Base-by-base conservation (phyloP, 2,888 invertebrate species). In the Pomacea canaliculata region DNA sequence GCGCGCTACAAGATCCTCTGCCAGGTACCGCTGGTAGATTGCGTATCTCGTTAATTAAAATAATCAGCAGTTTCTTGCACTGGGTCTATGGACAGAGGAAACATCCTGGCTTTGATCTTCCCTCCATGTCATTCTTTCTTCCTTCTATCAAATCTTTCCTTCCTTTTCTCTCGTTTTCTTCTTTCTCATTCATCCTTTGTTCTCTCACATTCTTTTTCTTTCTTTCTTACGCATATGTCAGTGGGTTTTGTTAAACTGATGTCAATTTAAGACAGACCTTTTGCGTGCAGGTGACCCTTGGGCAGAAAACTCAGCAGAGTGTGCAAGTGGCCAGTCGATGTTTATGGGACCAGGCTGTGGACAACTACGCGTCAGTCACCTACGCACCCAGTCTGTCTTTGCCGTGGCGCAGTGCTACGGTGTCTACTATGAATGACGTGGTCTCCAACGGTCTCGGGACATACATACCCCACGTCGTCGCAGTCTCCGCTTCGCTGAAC, bases 341-440 rank as follows among this genome's bases (percentile, higher is more conserved):
- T 59, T 70, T 82, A 16, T 82, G 82, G 82, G 78, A 81, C 71
- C 72, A 68, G 37, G 66, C 59, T 7, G 37, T 76, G 60, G 82
- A 82, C 72, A 82, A 67, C n/a, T 81, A 76, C 27, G 76, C 79
- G n/a, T 79, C 76, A 51, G 76, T 79, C 62, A 73, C 67, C 62
- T 81, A 80, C 71, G 56, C 69, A 81, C 78, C 74, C 78, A 76
- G 16, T 75, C 69, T 12, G 59, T 82, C 23, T 79, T 81, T 66
- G 82, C 76, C 16, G 76, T 82, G 16, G 82, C 82, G 12, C 76
- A 78, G 56, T 79, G 79, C 56, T 81, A 76, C 60, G 82, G 79
- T 7, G 63, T 81, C 19, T 82, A 82, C 69, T 81, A 76, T 56
- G 82, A 82, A 66, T 82, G 27, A 63, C n/a, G 2, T 12, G 10